Base-by-base conservation (phyloP, 1,140 invertebrate species). In the Cotesia typhae region DNA sequence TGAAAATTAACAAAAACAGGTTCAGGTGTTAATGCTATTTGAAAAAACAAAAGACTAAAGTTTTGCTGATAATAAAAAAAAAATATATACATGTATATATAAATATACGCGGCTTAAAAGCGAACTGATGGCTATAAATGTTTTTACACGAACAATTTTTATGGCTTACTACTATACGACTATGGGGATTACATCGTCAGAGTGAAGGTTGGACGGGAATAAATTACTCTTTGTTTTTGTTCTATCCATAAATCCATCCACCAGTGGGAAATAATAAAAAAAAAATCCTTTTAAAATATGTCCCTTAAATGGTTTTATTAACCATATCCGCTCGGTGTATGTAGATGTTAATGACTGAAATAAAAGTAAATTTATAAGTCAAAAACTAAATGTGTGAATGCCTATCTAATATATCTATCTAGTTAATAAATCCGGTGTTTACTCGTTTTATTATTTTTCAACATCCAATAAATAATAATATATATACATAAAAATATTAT, bases 131-230 rank as follows among this genome's bases (percentile, higher is more conserved):
- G 28, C 28, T 35, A 61, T 61, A 28, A 65, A 65, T 41, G 36
- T 65, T 65, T 41, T 47, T 65, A n/a, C 38, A 38, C 63, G 38
- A 65, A 65, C 17, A 65, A 65, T 65, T 65, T 65, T 65, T 37
- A 47, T 65, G 35, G 35, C 63, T 36, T 20, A 20, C 36, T 38
- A n/a, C 28, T 28, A 28, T 28, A 28, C 63, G 12, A 4, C 63
- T 38, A 47, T 47, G 41, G 63, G 63, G 63, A 38, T 65, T 47
- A 65, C 37, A 37, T 61, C 20, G 63, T 38, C 63, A 38, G 12
- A n/a, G 38, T 65, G 38, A 41, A 65, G 63, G 38, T 7, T 3
- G 17, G 12, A 65, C 10, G 38, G n/a, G 17, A 20, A 14, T 12
- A 37, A 41, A 65, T 28, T 61, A 35, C 14, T 28, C 10, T 61